Conservation (phyloP, 2,888 invertebrate species). For the Agrotis puta region DNA sequence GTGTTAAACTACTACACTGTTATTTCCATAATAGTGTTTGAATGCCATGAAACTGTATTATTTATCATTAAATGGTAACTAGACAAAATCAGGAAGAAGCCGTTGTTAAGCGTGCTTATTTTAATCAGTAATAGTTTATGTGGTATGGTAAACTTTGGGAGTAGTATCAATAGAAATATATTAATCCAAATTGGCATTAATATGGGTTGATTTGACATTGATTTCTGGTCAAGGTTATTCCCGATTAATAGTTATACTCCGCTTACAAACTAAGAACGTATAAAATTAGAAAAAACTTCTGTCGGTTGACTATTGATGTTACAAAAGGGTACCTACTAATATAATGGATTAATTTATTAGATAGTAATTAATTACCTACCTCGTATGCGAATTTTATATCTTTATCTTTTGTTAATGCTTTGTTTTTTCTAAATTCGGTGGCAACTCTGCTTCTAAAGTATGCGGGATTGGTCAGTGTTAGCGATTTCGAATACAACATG, state of each 20-base stretch:
- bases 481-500: slow-evolving; percentile 94
- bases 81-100: no score
- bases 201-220: slow-evolving; percentile 17
- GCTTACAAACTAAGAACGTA: not conserved
- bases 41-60: no score
- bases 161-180: not conserved
- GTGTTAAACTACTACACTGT: no score
- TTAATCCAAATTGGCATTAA: not conserved
- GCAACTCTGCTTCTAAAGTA: slow-evolving; percentile 94
- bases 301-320: no score
- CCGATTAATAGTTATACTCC: not conserved
- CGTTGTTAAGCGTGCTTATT: not conserved
- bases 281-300: not conserved
- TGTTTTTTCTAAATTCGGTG: slow-evolving; percentile 94
- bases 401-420: slow-evolving; percentile 82
- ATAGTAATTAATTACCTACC: slow-evolving; percentile 77
- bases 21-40: no score
- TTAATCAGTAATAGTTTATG: not conserved
- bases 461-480: slow-evolving; percentile 94
- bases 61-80: no score
- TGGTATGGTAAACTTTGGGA: not conserved
- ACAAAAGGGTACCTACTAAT: not conserved
- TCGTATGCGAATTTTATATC: slow-evolving; percentile 82
- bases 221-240: slow-evolving; percentile 7
- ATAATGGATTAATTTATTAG: not conserved